Evolutionary conservation across 2,888 invertebrate genomes (phyloP), one percentile per base, ranked within the genome.

Genomic region (Onthophagus sagittarius): DNA sequence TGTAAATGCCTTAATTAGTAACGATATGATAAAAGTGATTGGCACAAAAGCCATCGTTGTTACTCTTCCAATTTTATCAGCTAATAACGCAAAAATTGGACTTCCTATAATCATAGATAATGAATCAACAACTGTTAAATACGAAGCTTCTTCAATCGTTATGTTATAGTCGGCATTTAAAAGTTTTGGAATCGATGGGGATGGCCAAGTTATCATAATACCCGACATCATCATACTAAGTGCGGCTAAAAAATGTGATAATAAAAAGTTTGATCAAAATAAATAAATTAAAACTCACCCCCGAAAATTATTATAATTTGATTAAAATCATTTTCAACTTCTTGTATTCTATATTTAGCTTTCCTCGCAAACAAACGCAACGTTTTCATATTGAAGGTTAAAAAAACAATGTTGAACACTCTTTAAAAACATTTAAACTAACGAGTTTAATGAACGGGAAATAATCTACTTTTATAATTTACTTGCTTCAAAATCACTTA

Each of bases 81-180:
- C 78, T 5, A 82, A 70, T 31, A 76, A 76, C 0, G 81, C 79
- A 62, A 80, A 79, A 5, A 82, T 62, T 5, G 79, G 77, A 15
- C 79, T 76, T 0, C 79, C 73, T 5, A 82, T 63, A 1, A 80
- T 73, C 63, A 79, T 79, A 2, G 79, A 71, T 7, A 81, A 71
- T 5, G 82, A 79, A n/a, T 83, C 80, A 71, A 83, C 78, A 4
- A 82, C 80, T 2, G 80, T 80, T 63, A 83, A 80, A 72, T 82
- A 82, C 0, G 83, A 82, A 4, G 81, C 82, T 79, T 83, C 77
- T 32, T 82, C 81, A 72, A 81, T 78, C 0, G 81, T 80, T 23
- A 83, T 79, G 31, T 81, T 77, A 62, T 71, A 74, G 9, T 74
- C 72, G 5, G 73, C 23, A 62, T 69, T 14, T 15, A 76, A n/a